These are phyloP conservation scores for Phalanger gymnotis DNA, from an alignment of 2,797 vertebrate genomes.

Conservation along the genomic window DNA sequence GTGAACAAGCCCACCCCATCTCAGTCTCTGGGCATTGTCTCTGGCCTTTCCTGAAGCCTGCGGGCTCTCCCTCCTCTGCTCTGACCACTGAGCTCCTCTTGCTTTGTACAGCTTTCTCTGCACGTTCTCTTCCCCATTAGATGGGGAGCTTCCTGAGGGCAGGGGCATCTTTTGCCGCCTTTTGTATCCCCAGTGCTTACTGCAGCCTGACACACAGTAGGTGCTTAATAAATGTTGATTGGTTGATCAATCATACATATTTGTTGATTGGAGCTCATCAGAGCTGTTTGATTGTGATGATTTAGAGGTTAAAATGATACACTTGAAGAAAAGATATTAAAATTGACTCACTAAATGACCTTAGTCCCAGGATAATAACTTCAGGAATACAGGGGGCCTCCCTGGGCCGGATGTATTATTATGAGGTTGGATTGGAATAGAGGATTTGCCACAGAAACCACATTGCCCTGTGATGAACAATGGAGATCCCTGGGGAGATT, in stretches of 20 bases:
- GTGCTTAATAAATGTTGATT: too few relatives aligned
- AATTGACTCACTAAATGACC: background rate
- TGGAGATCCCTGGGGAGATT: background rate
- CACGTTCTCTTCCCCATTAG: too few relatives aligned
- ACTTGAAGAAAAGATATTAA: background rate
- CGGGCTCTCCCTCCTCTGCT: too few relatives aligned
- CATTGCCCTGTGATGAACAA: background rate
- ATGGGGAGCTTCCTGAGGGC: too few relatives aligned
- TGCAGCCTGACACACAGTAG: too few relatives aligned
- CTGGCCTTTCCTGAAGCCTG: too few relatives aligned
- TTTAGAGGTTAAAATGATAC: background rate
- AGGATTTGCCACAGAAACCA: background rate
- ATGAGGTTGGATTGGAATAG: background rate
- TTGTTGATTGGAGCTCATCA: background rate
- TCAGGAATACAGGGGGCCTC: background rate
- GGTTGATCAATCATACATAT: too few relatives aligned
- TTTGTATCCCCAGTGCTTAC: too few relatives aligned
- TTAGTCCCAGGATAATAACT: background rate
- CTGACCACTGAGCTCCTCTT: too few relatives aligned
- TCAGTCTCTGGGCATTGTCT: too few relatives aligned
- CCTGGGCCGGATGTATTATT: rapidly evolving
- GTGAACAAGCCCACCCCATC: too few relatives aligned
- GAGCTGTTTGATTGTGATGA: background rate
- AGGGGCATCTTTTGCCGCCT: background rate
- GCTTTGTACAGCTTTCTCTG: too few relatives aligned